Conservation (phyloP, 2,113 vertebrate species). For the Nannospalax galili region DNA sequence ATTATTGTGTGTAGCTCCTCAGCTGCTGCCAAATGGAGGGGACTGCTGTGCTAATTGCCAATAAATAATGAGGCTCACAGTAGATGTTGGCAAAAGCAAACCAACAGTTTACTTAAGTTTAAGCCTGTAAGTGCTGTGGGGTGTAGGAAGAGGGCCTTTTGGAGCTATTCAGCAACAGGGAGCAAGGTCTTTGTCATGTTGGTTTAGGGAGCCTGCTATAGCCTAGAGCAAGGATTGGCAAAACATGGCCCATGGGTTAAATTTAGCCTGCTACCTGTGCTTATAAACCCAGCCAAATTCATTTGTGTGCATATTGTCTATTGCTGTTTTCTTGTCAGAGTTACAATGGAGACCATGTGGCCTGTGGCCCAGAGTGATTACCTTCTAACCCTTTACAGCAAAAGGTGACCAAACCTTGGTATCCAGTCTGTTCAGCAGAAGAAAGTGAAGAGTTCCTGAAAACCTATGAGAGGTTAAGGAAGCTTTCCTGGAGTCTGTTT, state of each 20-base stretch:
- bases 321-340: neutral
- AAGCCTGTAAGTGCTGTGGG: neutral
- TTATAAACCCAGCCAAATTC: neutral
- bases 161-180: neutral
- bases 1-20: neutral
- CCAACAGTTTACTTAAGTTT: neutral
- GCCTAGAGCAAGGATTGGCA: neutral
- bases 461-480: neutral
- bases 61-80: neutral
- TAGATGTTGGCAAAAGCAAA: neutral
- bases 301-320: neutral
- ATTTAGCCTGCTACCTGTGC: neutral
- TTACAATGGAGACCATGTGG: neutral
- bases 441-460: neutral
- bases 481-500: neutral
- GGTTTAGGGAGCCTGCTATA: neutral
- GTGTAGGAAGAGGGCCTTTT: neutral
- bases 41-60: neutral
- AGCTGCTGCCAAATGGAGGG: neutral
- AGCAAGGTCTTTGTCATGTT: neutral
- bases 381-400: neutral
- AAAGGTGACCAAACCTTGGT: neutral
- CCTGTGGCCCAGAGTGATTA: neutral
- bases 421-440: neutral
- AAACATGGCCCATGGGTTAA: neutral